Percentiles rank a stretch among this genome's conserved stretches.
Evolutionary conservation across 2,113 vertebrate genomes (phyloP).

Genomic region (Percina caprodes): DNA sequence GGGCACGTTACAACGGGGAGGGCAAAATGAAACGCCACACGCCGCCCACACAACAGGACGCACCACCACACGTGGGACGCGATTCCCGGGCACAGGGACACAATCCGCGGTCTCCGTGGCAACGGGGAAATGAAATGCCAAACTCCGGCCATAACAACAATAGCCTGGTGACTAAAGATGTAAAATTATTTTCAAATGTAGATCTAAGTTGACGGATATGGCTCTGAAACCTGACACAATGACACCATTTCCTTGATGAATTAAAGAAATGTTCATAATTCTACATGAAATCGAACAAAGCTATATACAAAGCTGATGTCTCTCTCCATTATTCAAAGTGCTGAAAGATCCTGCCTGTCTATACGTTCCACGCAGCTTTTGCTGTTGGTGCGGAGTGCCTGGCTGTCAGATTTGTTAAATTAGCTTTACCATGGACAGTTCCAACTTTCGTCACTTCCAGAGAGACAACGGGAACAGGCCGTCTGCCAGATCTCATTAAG

Average conservation of each 20-base stretch:
- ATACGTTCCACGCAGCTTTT: neutral
- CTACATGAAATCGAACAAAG: neutral
- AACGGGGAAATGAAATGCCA: no score
- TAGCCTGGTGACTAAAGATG: no score
- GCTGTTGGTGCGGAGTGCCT: conserved; percentile 16
- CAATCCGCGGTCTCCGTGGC: no score
- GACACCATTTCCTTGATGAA: neutral
- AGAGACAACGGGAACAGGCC: conserved; percentile 58
- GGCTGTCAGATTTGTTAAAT: conserved; percentile 68
- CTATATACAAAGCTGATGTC: neutral
- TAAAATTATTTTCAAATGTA: neutral
- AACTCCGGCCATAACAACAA: no score
- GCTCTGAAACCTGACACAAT: neutral
- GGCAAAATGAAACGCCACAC: no score
- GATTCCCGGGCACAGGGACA: no score
- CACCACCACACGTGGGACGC: no score
- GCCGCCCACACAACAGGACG: no score
- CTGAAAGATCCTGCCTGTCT: neutral
- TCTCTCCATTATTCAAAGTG: conserved; percentile 14
- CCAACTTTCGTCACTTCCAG: conserved; percentile 61
- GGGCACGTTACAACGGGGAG: no score
- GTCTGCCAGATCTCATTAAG: conserved; percentile 68
- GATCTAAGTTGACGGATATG: neutral
- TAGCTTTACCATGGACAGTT: conserved; percentile 56
- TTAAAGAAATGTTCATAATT: neutral